phyloP scores from a whole-genome alignment of 2,113 vertebrate genomes.

The Cavia aperea region DNA sequence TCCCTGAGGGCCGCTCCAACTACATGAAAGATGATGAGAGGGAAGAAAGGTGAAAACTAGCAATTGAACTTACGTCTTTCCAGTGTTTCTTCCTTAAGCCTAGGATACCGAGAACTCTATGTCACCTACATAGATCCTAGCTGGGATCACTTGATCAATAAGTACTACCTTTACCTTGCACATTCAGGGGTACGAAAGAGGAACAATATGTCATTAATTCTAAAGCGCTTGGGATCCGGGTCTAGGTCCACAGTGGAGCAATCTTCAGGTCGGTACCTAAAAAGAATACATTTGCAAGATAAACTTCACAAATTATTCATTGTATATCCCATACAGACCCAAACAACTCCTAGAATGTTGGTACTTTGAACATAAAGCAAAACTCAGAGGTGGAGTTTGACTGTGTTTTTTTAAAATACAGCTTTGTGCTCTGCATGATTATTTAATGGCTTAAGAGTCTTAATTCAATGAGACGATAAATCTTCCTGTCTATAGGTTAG shows the following conservation, averaged over 20 bases:
- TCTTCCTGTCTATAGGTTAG: background rate
- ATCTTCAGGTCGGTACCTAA: constrained; percentile 64
- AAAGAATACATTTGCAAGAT: constrained; percentile 22
- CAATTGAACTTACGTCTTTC: background rate
- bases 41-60: background rate
- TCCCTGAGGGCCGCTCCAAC: background rate
- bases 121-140: background rate
- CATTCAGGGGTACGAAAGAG: constrained; percentile 56
- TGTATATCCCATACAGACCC: background rate
- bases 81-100: background rate
- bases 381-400: background rate
- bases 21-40: background rate
- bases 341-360: background rate
- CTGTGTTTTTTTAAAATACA: background rate
- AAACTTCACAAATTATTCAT: background rate
- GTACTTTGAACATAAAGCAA: background rate
- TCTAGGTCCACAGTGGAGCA: constrained; percentile 6
- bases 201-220: constrained; percentile 73
- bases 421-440: background rate
- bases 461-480: background rate
- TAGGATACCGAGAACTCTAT: background rate
- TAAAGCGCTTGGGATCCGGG: constrained; percentile 63
- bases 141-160: background rate
- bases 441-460: background rate
- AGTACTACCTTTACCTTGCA: constrained; percentile 65